Evolutionary conservation across 2,888 invertebrate genomes (phyloP).

Genomic region (Clistopyga incitator): DNA sequence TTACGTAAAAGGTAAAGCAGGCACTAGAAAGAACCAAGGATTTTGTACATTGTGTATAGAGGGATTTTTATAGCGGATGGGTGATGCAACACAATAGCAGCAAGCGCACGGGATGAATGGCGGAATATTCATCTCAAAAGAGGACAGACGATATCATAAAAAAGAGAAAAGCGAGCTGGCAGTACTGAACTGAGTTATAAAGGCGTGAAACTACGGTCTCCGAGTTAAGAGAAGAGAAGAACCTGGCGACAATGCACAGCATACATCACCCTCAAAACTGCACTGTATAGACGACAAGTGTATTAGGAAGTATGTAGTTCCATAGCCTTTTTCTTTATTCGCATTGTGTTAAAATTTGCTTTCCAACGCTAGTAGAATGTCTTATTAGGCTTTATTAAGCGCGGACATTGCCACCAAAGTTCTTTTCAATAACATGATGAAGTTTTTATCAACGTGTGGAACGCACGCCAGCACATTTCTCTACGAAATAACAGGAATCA

Average conservation of each 20-base stretch:
- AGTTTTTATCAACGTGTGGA: no score
- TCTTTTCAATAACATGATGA: no score
- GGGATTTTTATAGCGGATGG: slow-evolving; percentile 55
- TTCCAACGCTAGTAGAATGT: no score
- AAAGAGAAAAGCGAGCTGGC: slow-evolving; percentile 3
- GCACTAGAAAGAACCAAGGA: slow-evolving; percentile 21
- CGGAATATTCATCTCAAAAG: slow-evolving; percentile 74
- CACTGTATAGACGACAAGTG: slow-evolving; percentile 18
- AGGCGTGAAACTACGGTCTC: slow-evolving; percentile 17
- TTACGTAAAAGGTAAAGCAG: slow-evolving; percentile 20
- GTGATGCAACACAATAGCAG: slow-evolving; percentile 58
- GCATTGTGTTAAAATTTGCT: no score
- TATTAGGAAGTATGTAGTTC: slow-evolving; percentile 35
- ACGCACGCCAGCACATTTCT: no score
- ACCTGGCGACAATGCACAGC: slow-evolving; percentile 63
- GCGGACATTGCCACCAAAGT: no score
- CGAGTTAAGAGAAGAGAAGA: slow-evolving; percentile 68
- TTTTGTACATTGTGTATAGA: slow-evolving; percentile 8
- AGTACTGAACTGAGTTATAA: background rate
- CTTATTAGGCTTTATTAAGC: no score
- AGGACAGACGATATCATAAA: slow-evolving; percentile 68
- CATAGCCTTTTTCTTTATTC: background rate
- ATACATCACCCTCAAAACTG: slow-evolving; percentile 68
- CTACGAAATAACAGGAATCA: no score
- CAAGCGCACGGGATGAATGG: slow-evolving; percentile 53